Conservation (phyloP, 2,888 invertebrate species). For the Eupithecia subumbrata region DNA sequence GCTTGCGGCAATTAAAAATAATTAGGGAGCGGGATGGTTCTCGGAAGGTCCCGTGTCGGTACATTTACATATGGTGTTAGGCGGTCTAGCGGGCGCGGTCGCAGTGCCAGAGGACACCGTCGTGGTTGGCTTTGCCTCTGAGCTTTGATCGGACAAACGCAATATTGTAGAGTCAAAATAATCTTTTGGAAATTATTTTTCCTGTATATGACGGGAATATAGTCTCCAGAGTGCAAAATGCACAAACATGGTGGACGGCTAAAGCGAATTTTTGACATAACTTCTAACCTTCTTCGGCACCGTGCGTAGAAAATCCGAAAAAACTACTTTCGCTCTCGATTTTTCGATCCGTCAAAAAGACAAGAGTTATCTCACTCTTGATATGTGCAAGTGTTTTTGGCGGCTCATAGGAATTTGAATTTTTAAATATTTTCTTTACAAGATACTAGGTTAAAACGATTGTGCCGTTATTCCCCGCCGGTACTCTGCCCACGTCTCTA, state of each 20-base stretch:
- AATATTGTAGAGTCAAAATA: background rate
- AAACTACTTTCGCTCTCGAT: background rate
- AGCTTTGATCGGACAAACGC: background rate
- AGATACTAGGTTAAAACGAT: background rate
- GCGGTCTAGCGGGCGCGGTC: slow-evolving; percentile 47
- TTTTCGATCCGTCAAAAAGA: background rate
- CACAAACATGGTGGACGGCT: too few relatives aligned
- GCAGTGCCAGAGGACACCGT: slow-evolving; percentile 32
- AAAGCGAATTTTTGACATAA: background rate
- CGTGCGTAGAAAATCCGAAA: background rate
- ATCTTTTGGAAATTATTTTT: background rate
- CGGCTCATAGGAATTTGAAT: background rate
- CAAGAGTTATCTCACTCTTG: too few relatives aligned
- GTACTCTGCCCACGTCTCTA: slow-evolving; percentile 42
- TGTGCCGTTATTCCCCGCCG: slow-evolving; percentile 31
- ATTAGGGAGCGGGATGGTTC: slow-evolving; percentile 81
- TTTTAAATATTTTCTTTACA: background rate
- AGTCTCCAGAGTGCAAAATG: background rate
- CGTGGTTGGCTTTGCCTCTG: background rate
- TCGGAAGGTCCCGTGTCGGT: slow-evolving; percentile 73
- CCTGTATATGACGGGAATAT: background rate
- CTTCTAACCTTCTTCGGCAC: background rate
- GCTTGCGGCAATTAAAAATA: slow-evolving; percentile 83
- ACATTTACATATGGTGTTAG: slow-evolving; percentile 79
- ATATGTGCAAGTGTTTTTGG: background rate